Evolutionary conservation across 2,113 vertebrate species (phyloP), one percentile per base, ranked within the genome.

Genomic region (Phaethornis superciliosus): DNA sequence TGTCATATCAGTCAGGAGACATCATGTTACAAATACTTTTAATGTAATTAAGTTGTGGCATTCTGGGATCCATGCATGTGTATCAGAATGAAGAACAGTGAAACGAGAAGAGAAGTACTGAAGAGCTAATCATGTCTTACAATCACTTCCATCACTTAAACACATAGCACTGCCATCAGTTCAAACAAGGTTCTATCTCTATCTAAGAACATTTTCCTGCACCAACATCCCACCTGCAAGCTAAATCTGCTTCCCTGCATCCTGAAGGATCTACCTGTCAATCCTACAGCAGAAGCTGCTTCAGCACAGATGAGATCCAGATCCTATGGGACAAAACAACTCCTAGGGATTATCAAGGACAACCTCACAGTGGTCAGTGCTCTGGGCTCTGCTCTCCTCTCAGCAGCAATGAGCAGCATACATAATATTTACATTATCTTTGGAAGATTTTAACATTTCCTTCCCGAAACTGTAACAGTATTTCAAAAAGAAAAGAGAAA

Each of bases 321-420:
- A 6, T 92, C 42, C 22, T 55, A 12, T 8, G 67, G 54, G 15
- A 65, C 20, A 9, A 42, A 77, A 20, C 24, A 63, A 28, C 42
- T 69, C n/a, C 22, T 28, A 51, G 75, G 46, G 23, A 47, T 26
- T 55, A 30, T 12, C 75, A 51, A 32, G 51, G 32, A 56, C 37
- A 59, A 89, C n/a, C 40, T 70, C 62, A 22, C 30, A 10, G 3
- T 0, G 3, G 49, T 49, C 82, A 30, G 44, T 32, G 79, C 37
- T 20, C 23, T 0, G 0, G 46, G 42, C 59, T 77, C 15, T 40
- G 32, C 13, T 79, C 40, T 85, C 37, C 5, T 5, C 16, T 35
- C 74, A 76, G 30, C 6, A 10, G 32, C 47, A 75, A 18, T 6
- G 27, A 80, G 26, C 10, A 70, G 33, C 46, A 46, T 7, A 42